Base-by-base conservation (phyloP, 2,113 vertebrate genomes). In the Bombycilla garrulus region DNA sequence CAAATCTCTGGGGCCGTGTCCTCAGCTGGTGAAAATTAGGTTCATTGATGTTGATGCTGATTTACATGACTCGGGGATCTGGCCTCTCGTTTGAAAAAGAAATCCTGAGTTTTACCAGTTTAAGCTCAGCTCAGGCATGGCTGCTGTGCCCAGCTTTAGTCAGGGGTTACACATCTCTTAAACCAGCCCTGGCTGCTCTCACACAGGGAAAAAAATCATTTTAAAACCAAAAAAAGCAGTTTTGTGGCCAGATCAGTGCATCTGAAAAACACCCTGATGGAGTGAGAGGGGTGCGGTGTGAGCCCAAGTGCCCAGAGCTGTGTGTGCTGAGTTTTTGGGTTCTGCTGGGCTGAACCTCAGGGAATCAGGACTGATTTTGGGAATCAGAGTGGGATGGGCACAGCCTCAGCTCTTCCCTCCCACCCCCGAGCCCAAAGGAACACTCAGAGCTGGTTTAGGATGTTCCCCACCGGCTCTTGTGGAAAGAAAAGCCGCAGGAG, bases 21-120 rank as follows among this genome's bases (percentile, higher is more conserved):
- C 93, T 94, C 95, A 90, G 92, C 85, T 93, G 92, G 47, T 64
- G 90, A 76, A 94, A 91, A 95, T 82, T 25, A 69, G 78, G 23
- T 65, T 53, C 91, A 72, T 35, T 29, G 72, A 76, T 76, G 77
- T 14, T 24, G 86, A 29, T 56, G 31, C 61, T 45, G 77, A 95
- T 95, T 94, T 90, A 81, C 86, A 88, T 38, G 82, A 83, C 71
- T 24, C 1, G 2, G 81, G 85, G 53, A 89, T 81, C 61, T 86
- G 86, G 62, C 80, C 67, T 77, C 69, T 69, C 64, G 1, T 56
- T 77, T 66, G 0, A n/a, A 66, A 47, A 54, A 54, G 48, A 35
- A 81, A 10, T 3, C 17, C 38, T 9, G 42, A 73, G 20, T 72
- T 73, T 73, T 51, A 20, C 6, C 47, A 38, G 47, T 65, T 81